A percentile compares a stretch with the other conserved stretches of the same genome.
Conservation (phyloP, 2,888 invertebrate genomes). For the Clivina fossor region DNA sequence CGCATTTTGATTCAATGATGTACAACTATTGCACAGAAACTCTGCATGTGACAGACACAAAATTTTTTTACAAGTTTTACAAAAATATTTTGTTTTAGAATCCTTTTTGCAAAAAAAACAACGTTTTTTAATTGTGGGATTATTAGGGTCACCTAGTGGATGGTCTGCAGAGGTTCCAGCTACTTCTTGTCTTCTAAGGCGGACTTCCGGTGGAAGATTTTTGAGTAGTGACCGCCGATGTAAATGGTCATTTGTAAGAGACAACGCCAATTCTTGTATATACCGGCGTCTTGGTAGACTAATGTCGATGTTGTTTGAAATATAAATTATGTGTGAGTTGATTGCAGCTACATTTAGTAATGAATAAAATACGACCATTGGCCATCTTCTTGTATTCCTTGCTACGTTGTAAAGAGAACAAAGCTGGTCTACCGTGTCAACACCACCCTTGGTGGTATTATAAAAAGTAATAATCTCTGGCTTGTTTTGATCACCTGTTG, state of each 20-base stretch:
- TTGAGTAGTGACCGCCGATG: neutral
- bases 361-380: slow-evolving; percentile 1
- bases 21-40: too few species aligned
- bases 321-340: slow-evolving; percentile 2
- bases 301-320: too few species aligned
- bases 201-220: slow-evolving; percentile 6
- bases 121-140: too few species aligned
- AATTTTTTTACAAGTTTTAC: too few species aligned
- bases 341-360: slow-evolving; percentile 4
- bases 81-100: too few species aligned
- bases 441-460: neutral
- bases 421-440: neutral
- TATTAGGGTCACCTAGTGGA: too few species aligned
- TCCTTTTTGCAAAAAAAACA: too few species aligned
- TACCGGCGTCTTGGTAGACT: too few species aligned
- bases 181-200: slow-evolving; percentile 6
- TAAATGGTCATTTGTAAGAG: neutral
- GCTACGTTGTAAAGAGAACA: neutral
- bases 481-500: neutral
- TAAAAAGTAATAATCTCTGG: slow-evolving; percentile 2
- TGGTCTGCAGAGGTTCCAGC: slow-evolving; percentile 6
- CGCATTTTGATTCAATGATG: too few species aligned
- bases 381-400: slow-evolving; percentile 14
- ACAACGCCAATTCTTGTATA: slow-evolving; percentile 9
- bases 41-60: too few species aligned